These are phyloP conservation scores for Xestia ashworthii DNA, from an alignment of 2,888 invertebrate genomes.

Conservation along the genomic window DNA sequence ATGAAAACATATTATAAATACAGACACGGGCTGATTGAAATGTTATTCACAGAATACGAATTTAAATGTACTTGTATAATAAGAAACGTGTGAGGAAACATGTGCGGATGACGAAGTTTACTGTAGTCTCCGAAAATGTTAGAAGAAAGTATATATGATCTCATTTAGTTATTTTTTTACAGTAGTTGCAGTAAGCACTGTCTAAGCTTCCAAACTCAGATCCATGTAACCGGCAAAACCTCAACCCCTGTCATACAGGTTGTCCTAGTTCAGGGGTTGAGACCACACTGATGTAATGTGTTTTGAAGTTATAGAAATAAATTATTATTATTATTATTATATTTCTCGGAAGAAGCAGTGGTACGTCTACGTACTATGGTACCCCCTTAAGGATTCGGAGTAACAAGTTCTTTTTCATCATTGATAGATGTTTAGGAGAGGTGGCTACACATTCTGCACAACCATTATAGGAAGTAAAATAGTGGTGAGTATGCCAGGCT, in stretches of 20 bases:
- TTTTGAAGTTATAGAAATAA: too few species aligned
- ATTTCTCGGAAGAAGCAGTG: not conserved
- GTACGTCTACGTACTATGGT: too few species aligned
- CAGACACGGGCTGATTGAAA: slow-evolving; percentile 3
- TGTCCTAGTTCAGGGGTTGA: too few species aligned
- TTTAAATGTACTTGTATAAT: not conserved
- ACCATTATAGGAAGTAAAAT: not conserved
- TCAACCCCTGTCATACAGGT: too few species aligned
- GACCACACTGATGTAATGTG: too few species aligned
- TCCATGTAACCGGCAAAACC: too few species aligned
- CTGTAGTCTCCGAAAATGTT: not conserved
- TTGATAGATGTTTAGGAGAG: not conserved
- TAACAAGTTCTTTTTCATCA: not conserved
- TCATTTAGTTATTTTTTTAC: too few species aligned
- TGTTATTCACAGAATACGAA: not conserved
- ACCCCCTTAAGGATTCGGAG: not conserved
- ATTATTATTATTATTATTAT: too few species aligned
- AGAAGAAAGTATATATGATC: not conserved
- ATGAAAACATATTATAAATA: slow-evolving; percentile 1
- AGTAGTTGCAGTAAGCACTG: too few species aligned
- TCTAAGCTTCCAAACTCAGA: too few species aligned
- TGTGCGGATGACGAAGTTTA: not conserved
- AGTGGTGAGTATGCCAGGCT: not conserved
- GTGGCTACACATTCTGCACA: not conserved
- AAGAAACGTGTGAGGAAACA: not conserved